Base-by-base conservation (phyloP, 2,888 invertebrate species). In the Synergus itoensis region DNA sequence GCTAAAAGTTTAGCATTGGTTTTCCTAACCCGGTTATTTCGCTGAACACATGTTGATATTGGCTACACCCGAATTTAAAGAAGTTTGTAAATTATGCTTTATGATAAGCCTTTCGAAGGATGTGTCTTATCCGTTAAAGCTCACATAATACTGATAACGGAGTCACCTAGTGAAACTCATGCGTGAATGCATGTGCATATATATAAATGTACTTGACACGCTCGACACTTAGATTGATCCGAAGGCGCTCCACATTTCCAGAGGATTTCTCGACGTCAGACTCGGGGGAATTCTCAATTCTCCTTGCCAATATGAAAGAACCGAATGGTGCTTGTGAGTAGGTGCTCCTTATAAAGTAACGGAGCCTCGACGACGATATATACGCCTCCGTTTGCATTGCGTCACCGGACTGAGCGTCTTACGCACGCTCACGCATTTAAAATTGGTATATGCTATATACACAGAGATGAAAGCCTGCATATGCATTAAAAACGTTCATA, bases 281-380 rank as follows among this genome's bases (percentile, higher is more conserved):
- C 48, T 48, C 48, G 16, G 28, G 69, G 69, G 21, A 21, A 67
- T 67, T 45, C 43, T 67, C 21, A 73, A 73, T 73, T 36, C 73
- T 73, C n/a, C 11, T 48, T 73, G 48, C 73, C 53, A 73, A 28
- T 28, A 73, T 73, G 53, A 36, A 73, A 85, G 85, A 84, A 83
- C 77, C 53, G 80, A 83, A 78, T 81, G 81, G 84, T 87, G 84
- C 85, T 84, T 79, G 87, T 87, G 88, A 86, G 84, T 80, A 83
- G 87, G 86, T 89, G 88, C 89, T 90, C 90, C 90, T 90, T 90
- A 90, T 90, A 90, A 90, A 90, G 90, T 89, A 89, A 88, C 88
- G 81, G 86, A 86, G 87, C 83, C 86, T 81, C 84, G 85, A 80
- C 85, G 82, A 86, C 87, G 86, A 87, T 77, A 80, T 79, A 81